phyloP scores from a whole-genome alignment of 2,113 vertebrate species.

The Neomonachus schauinslandi region DNA sequence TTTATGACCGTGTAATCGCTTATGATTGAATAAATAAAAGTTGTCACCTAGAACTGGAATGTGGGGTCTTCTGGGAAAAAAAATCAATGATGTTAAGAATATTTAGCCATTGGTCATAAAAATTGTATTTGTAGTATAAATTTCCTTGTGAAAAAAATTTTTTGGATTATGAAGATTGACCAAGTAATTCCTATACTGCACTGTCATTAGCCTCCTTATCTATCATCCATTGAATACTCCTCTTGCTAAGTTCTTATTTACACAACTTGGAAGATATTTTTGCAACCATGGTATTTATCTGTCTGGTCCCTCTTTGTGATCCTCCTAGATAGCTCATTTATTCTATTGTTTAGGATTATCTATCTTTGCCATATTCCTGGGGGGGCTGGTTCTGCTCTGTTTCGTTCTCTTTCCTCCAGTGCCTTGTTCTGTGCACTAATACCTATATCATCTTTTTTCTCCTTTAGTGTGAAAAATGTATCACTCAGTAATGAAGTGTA shows the following conservation, averaged over 20 bases:
- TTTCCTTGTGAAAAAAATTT: neutral
- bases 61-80: neutral
- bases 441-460: neutral
- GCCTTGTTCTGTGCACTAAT: neutral
- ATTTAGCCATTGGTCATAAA: neutral
- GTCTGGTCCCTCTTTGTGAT: neutral
- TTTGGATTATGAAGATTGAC: neutral
- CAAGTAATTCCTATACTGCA: neutral
- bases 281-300: neutral
- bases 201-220: conserved; percentile 2
- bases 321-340: neutral
- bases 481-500: neutral
- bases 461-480: conserved; percentile 49
- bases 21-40: conserved; percentile 49
- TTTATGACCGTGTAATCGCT: conserved; percentile 31
- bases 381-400: conserved; percentile 8
- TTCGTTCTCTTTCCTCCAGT: neutral
- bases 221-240: neutral
- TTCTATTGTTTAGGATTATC: neutral
- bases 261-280: neutral
- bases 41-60: neutral
- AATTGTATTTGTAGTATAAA: neutral
- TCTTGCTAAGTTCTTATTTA: conserved; percentile 25
- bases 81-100: neutral
- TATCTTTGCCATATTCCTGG: neutral